Conservation (phyloP, 92 coral and sea anemone species). For the Parazoanthus swiftii region DNA sequence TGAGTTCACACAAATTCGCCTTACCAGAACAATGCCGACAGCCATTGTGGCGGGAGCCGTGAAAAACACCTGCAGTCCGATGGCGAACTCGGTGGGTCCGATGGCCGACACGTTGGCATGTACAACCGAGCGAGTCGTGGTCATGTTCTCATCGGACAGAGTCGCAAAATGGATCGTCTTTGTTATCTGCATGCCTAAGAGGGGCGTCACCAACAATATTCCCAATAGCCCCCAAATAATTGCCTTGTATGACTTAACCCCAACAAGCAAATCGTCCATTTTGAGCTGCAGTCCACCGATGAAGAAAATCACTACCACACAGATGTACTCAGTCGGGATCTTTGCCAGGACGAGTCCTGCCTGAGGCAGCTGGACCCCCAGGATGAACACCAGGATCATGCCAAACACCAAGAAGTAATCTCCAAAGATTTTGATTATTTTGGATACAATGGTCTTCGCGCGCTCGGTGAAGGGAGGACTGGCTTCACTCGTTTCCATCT, state of each 20-base stretch:
- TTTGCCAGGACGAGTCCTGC: constrained; percentile 57
- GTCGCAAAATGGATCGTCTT: constrained; percentile 93
- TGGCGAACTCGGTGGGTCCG: constrained; percentile 94
- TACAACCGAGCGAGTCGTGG: constrained; percentile 70
- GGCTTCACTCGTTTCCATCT: not conserved
- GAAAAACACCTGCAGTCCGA: constrained; percentile 85
- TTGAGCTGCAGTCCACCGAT: constrained; percentile 81
- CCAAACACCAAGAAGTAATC: constrained; percentile 68
- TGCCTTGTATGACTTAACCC: constrained; percentile 71
- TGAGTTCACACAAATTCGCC: not conserved
- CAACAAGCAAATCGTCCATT: constrained; percentile 60
- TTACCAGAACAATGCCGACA: constrained; percentile 82
- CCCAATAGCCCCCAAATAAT: constrained; percentile 74
- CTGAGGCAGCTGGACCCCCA: constrained; percentile 63
- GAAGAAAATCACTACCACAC: constrained; percentile 53
- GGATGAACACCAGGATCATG: constrained; percentile 48
- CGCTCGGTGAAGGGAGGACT: not conserved
- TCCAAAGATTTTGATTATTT: constrained; percentile 39
- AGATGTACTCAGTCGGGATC: constrained; percentile 45
- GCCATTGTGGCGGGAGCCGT: constrained; percentile 84
- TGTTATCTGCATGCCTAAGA: constrained; percentile 80
- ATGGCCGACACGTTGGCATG: constrained; percentile 86
- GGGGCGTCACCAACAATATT: constrained; percentile 69
- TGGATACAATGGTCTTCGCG: not conserved
- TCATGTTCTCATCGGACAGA: constrained; percentile 63